phyloP scores from a whole-genome alignment of 2,113 vertebrate species.

The Leiothrix lutea region DNA sequence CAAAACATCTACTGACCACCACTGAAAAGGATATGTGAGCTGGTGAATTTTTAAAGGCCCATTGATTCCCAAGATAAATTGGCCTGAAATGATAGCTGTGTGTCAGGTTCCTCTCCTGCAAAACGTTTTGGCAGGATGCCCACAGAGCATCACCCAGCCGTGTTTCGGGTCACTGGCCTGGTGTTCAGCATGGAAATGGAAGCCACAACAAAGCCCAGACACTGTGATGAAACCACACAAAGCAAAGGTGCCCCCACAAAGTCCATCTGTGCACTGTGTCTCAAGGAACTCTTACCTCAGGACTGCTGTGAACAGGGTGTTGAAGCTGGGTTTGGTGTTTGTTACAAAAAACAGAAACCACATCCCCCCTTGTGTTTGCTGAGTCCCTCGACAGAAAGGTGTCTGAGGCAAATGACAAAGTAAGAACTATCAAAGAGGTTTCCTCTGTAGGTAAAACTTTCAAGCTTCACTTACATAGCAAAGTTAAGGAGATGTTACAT shows the following conservation, averaged over 20 bases:
- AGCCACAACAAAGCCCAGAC: not conserved
- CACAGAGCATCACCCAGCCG: not conserved
- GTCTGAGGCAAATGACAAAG: not conserved
- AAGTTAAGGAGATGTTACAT: not conserved
- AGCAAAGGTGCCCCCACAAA: not conserved
- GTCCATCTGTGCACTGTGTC: not conserved
- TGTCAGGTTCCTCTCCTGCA: slow-evolving; percentile 45
- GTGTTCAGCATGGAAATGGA: slow-evolving; percentile 16
- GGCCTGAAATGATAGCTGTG: not conserved
- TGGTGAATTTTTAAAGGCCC: slow-evolving; percentile 62
- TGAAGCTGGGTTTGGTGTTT: not conserved
- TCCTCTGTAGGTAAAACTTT: not conserved
- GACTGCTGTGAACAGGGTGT: not conserved
- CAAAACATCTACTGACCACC: slow-evolving; percentile 71
- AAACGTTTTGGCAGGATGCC: slow-evolving; percentile 48
- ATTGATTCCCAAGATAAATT: slow-evolving; percentile 2
- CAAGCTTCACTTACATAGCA: not conserved
- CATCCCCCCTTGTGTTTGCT: not conserved
- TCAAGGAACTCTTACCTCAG: not conserved
- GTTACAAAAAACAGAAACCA: not conserved
- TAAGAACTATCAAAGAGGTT: not conserved
- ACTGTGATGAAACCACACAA: not conserved
- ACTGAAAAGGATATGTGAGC: slow-evolving; percentile 78
- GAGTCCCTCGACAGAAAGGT: not conserved
- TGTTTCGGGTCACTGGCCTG: not conserved